Evolutionary conservation across 2,888 invertebrate species (phyloP), one percentile per base, ranked within the genome.

Genomic region (Geotrupes spiniger): DNA sequence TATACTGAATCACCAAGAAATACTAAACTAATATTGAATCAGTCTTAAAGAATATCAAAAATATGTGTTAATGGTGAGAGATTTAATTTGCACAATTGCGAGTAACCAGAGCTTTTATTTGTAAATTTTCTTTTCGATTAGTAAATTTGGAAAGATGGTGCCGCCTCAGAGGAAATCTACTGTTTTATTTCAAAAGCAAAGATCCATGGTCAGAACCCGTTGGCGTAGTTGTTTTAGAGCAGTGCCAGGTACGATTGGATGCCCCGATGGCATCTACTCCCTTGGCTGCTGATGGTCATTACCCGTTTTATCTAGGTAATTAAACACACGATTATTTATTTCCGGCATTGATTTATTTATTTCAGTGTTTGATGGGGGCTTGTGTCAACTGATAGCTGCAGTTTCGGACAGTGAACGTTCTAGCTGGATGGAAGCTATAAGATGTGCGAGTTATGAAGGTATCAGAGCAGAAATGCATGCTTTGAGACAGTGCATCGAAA

Each of bases 121-220:
- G 21, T 21, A 4, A 21, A 21, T 6, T 21, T 21, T 21, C 21
- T 21, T 21, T 21, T 21, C 6, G 21, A 4, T 21, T 21, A 90
- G 90, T 86, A 59, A 87, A 81, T 68, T 77, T 83, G 61, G 88
- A 89, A 70, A 78, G 90, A 67, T 94, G 93, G 90, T 95, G 93
- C 73, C 83, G 93, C 54, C 80, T 97, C 28, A 81, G 91, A 61
- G 96, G 96, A 50, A 97, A 96, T 74, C 78, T 96, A 10, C 76
- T 97, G 49, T 96, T 96, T 76, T 95, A 94, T 73, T 85, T 94
- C 68, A 93, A 93, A 73, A 88, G 88, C 37, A 84, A 87, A 59
- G 92, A 94, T 71, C 87, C 88, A 62, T 89, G 87, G 82, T 89
- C 91, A 15, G 89, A 92, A 63, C 92, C 94, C 1, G 76, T 87